Percentiles rank a stretch among this genome's conserved stretches.
These are phyloP conservation scores for Aelia acuminata DNA, from an alignment of 2,888 invertebrate species.

Conservation along the genomic window DNA sequence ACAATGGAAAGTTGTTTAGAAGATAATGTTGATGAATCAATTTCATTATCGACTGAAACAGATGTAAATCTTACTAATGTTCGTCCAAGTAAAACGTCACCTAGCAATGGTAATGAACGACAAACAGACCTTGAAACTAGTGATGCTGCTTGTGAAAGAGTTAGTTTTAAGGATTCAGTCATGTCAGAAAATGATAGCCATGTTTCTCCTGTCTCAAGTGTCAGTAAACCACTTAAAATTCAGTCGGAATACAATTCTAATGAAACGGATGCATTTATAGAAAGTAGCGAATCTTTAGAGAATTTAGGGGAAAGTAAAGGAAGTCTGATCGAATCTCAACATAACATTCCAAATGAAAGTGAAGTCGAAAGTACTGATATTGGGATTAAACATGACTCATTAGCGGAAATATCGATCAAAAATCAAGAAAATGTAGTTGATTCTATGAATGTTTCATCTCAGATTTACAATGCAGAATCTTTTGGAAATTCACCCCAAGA, in stretches of 20 bases:
- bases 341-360: constrained; percentile 53
- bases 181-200: background rate
- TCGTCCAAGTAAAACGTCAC: background rate
- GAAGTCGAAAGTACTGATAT: background rate
- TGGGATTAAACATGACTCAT: background rate
- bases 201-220: background rate
- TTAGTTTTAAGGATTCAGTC: background rate
- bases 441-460: background rate
- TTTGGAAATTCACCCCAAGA: background rate
- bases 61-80: constrained; percentile 42
- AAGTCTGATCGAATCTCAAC: constrained; percentile 48
- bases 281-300: constrained; percentile 19
- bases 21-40: background rate
- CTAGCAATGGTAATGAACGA: background rate
- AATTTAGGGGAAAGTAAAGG: constrained; percentile 27
- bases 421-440: background rate
- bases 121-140: background rate
- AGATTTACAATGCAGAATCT: background rate
- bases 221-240: background rate
- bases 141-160: background rate
- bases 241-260: constrained; percentile 22
- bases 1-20: constrained; percentile 45
- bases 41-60: constrained; percentile 10
- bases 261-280: constrained; percentile 45
- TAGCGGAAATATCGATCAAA: background rate